Conservation (phyloP, 2,113 vertebrate genomes). For the Grammomys dolichurus region DNA sequence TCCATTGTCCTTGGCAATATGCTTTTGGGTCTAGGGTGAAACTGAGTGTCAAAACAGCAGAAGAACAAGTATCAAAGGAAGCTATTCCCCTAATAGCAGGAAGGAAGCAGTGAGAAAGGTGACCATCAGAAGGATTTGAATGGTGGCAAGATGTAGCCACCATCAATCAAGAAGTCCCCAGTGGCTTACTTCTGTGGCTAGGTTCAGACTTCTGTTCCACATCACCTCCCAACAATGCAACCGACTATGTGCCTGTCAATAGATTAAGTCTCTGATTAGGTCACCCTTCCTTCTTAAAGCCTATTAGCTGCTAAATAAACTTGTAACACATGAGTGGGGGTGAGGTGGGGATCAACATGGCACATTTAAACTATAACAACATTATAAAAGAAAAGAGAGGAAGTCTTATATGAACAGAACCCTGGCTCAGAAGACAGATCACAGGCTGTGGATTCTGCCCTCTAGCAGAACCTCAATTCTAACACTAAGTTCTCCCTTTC, state of each 20-base stretch:
- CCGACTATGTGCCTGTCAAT: neutral
- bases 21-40: neutral
- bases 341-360: too few relatives aligned
- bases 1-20: neutral
- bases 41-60: neutral
- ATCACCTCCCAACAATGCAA: too few relatives aligned
- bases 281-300: neutral
- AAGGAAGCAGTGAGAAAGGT: neutral
- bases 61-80: neutral
- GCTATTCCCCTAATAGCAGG: neutral
- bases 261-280: neutral
- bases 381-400: neutral
- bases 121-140: neutral
- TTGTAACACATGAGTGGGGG: neutral
- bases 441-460: neutral
- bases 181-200: neutral
- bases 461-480: neutral
- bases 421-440: neutral
- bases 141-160: neutral
- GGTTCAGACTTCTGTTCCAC: neutral
- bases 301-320: neutral
- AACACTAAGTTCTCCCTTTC: neutral
- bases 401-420: neutral
- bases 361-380: neutral
- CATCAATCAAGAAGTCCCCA: neutral